phyloP scores from a whole-genome alignment of 1,140 invertebrate genomes.

The Drosophila suzukii region DNA sequence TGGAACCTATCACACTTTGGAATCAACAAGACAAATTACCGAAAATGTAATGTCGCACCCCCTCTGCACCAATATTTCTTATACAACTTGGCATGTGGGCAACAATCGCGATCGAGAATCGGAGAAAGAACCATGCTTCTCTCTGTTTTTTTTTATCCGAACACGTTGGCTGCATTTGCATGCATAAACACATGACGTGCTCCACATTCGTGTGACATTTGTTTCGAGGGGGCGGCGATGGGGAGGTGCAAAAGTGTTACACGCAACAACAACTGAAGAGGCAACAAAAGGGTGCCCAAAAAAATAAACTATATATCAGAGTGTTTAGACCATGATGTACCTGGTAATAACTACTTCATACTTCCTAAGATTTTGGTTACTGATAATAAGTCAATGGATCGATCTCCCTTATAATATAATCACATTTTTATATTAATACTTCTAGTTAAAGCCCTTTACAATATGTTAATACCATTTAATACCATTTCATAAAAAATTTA shows the following conservation, averaged over 20 bases:
- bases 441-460: too few species aligned
- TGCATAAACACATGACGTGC: slow-evolving; percentile 72
- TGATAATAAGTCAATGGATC: too few species aligned
- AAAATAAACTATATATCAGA: neutral
- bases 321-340: neutral
- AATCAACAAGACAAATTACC: slow-evolving; percentile 67
- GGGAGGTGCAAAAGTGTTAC: slow-evolving; percentile 64
- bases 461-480: too few species aligned
- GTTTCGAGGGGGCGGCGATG: slow-evolving; percentile 16
- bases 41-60: slow-evolving; percentile 35
- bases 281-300: slow-evolving; percentile 39
- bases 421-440: too few species aligned
- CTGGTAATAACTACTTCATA: neutral
- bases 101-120: slow-evolving; percentile 46
- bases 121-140: slow-evolving; percentile 19
- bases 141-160: slow-evolving; percentile 6
- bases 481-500: too few species aligned
- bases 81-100: slow-evolving; percentile 71
- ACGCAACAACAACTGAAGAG: slow-evolving; percentile 52
- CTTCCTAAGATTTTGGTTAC: too few species aligned
- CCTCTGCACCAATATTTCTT: slow-evolving; percentile 6
- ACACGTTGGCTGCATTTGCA: slow-evolving; percentile 59
- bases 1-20: slow-evolving; percentile 29
- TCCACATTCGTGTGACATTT: slow-evolving; percentile 78
- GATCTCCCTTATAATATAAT: too few species aligned